Conservation (phyloP, 2,888 invertebrate species). For the Lepidocyrtoides sp. region DNA sequence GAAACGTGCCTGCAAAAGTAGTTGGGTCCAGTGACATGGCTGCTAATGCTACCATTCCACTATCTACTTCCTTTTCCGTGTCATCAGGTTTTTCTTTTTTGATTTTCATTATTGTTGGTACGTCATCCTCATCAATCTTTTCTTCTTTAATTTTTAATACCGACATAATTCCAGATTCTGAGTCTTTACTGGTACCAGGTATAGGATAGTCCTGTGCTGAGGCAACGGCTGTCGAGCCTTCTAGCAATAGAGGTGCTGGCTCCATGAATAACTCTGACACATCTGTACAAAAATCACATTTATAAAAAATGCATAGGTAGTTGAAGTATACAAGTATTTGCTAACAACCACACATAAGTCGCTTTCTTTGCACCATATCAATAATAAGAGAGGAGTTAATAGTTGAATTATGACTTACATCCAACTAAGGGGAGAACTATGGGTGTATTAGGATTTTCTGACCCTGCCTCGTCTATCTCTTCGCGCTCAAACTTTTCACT, state of each 20-base stretch:
- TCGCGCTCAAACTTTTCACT: slow-evolving; percentile 52
- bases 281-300: neutral
- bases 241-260: neutral
- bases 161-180: neutral
- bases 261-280: slow-evolving; percentile 47
- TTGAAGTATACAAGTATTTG: too few relatives aligned
- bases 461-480: slow-evolving; percentile 56
- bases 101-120: neutral
- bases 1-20: slow-evolving; percentile 74
- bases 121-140: slow-evolving; percentile 55
- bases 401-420: too few relatives aligned
- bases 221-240: neutral
- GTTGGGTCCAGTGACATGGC: slow-evolving; percentile 63
- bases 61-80: neutral
- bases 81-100: slow-evolving; percentile 59
- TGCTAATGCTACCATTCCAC: neutral
- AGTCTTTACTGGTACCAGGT: slow-evolving; percentile 8
- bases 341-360: too few relatives aligned
- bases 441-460: slow-evolving; percentile 70
- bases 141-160: slow-evolving; percentile 62
- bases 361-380: too few relatives aligned
- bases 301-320: too few relatives aligned
- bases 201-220: neutral
- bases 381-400: too few relatives aligned
- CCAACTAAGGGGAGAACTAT: slow-evolving; percentile 78